Percentiles rank a stretch among this genome's conserved stretches.
Evolutionary conservation across 1,140 invertebrate species (phyloP).

Genomic region (Leptoteleia sp.): DNA sequence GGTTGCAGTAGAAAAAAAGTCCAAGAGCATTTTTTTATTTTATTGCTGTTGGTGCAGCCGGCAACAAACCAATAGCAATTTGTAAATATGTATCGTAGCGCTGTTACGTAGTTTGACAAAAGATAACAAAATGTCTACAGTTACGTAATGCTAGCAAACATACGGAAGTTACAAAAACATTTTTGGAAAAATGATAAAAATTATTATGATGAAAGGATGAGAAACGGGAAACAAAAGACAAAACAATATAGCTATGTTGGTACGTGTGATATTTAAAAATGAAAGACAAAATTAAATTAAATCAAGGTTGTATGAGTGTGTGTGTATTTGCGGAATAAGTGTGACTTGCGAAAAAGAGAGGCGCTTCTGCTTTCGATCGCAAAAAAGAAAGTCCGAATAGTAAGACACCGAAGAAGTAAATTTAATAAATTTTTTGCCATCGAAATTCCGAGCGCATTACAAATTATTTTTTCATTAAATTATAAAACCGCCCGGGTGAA

Average conservation of each 20-base stretch:
- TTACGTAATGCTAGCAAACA: slow-evolving; percentile 61
- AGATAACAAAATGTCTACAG: slow-evolving; percentile 69
- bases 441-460: slow-evolving; percentile 14
- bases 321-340: slow-evolving; percentile 26
- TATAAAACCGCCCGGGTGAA: slow-evolving; percentile 24
- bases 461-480: slow-evolving; percentile 67
- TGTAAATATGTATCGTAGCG: slow-evolving; percentile 76
- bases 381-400: slow-evolving; percentile 1
- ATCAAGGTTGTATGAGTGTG: slow-evolving; percentile 1
- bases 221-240: slow-evolving; percentile 5
- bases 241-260: slow-evolving; percentile 58
- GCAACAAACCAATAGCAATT: slow-evolving; percentile 70
- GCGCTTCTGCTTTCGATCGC: slow-evolving; percentile 1
- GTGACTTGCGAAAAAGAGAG: slow-evolving; percentile 37
- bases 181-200: slow-evolving; percentile 37
- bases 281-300: not conserved
- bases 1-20: not conserved
- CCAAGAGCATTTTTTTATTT: slow-evolving; percentile 30
- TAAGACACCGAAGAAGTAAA: not conserved
- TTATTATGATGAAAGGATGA: not conserved
- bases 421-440: not conserved
- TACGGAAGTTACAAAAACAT: slow-evolving; percentile 26
- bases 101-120: slow-evolving; percentile 76
- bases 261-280: slow-evolving; percentile 39
- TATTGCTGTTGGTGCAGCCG: slow-evolving; percentile 66